Evolutionary conservation across 2,888 invertebrate genomes (phyloP).

Genomic region (Cylindroiulus punctatus): DNA sequence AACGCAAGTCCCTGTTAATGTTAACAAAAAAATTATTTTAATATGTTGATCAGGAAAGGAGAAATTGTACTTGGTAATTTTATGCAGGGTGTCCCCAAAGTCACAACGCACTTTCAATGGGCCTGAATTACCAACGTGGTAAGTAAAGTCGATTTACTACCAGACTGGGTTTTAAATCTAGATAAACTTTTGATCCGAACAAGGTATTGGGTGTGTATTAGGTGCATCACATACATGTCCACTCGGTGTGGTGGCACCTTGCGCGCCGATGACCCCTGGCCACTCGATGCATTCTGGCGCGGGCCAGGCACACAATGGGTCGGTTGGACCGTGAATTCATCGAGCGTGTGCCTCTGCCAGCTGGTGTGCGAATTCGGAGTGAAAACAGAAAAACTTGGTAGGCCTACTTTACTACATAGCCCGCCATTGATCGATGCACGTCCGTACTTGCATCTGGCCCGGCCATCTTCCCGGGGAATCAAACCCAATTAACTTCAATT

Average conservation of each 20-base stretch:
- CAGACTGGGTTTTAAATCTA: too few species aligned
- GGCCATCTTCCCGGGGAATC: not conserved
- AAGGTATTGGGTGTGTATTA: too few species aligned
- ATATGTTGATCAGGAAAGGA: too few species aligned
- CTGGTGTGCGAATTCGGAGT: not conserved
- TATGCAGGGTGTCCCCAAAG: too few species aligned
- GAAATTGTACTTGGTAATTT: too few species aligned
- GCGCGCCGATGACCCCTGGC: constrained; percentile 29
- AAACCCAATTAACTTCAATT: constrained; percentile 42
- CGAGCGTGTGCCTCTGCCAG: constrained; percentile 21
- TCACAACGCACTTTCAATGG: too few species aligned
- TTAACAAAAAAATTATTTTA: too few species aligned
- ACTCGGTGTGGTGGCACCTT: not conserved
- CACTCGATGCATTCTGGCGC: not conserved
- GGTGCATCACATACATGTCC: not conserved
- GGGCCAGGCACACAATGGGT: not conserved
- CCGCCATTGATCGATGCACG: not conserved
- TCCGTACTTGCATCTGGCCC: not conserved
- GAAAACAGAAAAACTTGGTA: too few species aligned
- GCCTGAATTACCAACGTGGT: too few species aligned
- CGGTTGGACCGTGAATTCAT: not conserved
- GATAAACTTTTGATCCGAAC: too few species aligned
- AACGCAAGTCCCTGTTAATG: too few species aligned
- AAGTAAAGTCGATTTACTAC: too few species aligned
- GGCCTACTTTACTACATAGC: not conserved